Conservation (phyloP, 2,797 vertebrate genomes). For the Cirrhinus molitorella region DNA sequence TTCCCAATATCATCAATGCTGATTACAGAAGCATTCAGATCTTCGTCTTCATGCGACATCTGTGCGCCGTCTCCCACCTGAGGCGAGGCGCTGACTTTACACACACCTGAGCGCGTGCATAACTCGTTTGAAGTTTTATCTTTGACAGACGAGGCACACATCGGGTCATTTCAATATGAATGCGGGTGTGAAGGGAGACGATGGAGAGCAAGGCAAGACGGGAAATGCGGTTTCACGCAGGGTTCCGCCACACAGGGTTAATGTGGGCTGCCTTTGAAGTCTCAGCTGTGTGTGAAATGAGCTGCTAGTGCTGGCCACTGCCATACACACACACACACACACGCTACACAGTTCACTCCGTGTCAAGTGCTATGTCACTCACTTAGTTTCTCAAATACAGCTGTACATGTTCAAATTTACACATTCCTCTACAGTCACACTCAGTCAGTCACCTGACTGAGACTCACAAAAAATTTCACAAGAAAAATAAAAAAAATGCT, state of each 20-base stretch:
- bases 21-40: neutral
- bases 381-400: conserved; percentile 9
- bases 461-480: conserved; percentile 31
- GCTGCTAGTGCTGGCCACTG: conserved; percentile 70
- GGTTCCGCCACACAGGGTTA: conserved; percentile 78
- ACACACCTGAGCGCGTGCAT: neutral
- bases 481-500: no score
- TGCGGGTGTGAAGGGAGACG: conserved; percentile 71
- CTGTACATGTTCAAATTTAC: conserved; percentile 20
- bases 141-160: conserved; percentile 67
- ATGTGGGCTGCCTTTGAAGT: conserved; percentile 83
- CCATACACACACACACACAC: conserved; percentile 4
- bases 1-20: conserved; percentile 3
- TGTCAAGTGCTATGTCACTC: neutral
- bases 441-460: neutral
- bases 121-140: conserved; percentile 79
- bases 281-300: conserved; percentile 81
- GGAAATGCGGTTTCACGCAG: conserved; percentile 78
- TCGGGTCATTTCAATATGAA: conserved; percentile 84
- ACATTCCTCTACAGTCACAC: conserved; percentile 56
- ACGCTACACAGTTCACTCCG: neutral
- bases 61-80: neutral
- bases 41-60: neutral
- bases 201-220: conserved; percentile 71
- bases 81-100: neutral